Conservation (phyloP, 1,140 invertebrate genomes). For the Calosoma granatense region DNA sequence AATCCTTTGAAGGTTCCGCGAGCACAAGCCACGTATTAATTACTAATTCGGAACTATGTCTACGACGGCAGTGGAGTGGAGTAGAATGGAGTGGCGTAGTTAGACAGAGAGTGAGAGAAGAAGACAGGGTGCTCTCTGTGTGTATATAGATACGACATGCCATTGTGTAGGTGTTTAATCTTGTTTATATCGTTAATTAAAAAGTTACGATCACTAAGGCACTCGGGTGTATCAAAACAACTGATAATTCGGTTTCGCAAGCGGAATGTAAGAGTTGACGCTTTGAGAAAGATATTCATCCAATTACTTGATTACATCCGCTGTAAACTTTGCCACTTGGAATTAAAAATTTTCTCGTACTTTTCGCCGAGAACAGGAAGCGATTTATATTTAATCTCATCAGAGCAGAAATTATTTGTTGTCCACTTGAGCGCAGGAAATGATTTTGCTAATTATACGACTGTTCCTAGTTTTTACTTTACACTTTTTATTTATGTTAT, state of each 20-base stretch:
- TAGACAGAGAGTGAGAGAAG: too few species aligned
- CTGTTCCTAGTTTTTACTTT: too few species aligned
- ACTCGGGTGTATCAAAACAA: constrained; percentile 2
- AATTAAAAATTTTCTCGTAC: neutral
- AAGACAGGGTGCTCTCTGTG: too few species aligned
- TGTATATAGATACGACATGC: too few species aligned
- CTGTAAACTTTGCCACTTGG: neutral
- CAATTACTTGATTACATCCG: constrained; percentile 6
- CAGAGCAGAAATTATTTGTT: neutral
- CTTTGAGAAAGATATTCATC: constrained; percentile 1
- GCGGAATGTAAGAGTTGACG: neutral
- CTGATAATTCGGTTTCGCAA: constrained; percentile 5
- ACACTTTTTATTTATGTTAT: too few species aligned
- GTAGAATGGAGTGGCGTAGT: too few species aligned
- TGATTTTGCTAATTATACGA: too few species aligned
- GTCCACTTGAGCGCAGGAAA: too few species aligned
- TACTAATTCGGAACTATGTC: neutral
- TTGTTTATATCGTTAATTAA: constrained; percentile 8
- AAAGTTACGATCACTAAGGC: neutral
- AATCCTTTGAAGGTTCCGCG: neutral
- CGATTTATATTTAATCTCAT: neutral
- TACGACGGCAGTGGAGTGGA: too few species aligned
- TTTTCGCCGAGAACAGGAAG: neutral
- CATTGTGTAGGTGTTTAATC: constrained; percentile 5
- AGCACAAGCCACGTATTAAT: neutral